Evolutionary conservation across 2,888 invertebrate genomes (phyloP), one percentile per base, ranked within the genome.

Genomic region (Scelioninae gen. 2): DNA sequence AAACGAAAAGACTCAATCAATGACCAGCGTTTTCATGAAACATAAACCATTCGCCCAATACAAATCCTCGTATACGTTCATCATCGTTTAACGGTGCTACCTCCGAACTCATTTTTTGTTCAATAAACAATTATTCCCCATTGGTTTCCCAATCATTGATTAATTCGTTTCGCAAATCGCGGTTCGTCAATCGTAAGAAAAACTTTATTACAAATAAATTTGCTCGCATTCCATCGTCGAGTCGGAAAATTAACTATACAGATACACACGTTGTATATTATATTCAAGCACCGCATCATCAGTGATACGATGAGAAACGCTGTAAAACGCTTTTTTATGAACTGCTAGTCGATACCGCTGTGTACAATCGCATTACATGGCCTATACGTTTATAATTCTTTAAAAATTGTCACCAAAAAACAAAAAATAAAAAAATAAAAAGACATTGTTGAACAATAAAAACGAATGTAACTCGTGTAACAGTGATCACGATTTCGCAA

Each of bases 121-220:
- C n/a, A n/a, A n/a, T n/a, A n/a, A n/a, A n/a, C n/a, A n/a, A n/a
- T n/a, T n/a, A n/a, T n/a, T n/a, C n/a, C n/a, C n/a, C n/a, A n/a
- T n/a, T n/a, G n/a, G n/a, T n/a, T n/a, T n/a, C n/a, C n/a, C n/a
- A n/a, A n/a, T n/a, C n/a, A n/a, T n/a, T n/a, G n/a, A n/a, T n/a
- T n/a, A n/a, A n/a, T n/a, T n/a, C n/a, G n/a, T n/a, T n/a, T n/a
- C 13, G 11, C 25, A 31, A 31, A 4, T 31, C 22, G 18, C 11
- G 16, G 39, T 16, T 39, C 28, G 25, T 69, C 46, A 55, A 69
- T 61, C 16, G 43, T 70, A 63, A 63, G 70, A 63, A 70, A 68
- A 70, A 61, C 57, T 70, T 63, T 63, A 70, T 63, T 70, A 70
- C 63, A 70, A 57, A 70, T 70, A 11, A 57, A 48, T 61, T 31